Percentiles rank a stretch among this genome's conserved stretches.
Conservation (phyloP, 2,113 vertebrate species). For the Sinocyclocheilus anshuiensis region DNA sequence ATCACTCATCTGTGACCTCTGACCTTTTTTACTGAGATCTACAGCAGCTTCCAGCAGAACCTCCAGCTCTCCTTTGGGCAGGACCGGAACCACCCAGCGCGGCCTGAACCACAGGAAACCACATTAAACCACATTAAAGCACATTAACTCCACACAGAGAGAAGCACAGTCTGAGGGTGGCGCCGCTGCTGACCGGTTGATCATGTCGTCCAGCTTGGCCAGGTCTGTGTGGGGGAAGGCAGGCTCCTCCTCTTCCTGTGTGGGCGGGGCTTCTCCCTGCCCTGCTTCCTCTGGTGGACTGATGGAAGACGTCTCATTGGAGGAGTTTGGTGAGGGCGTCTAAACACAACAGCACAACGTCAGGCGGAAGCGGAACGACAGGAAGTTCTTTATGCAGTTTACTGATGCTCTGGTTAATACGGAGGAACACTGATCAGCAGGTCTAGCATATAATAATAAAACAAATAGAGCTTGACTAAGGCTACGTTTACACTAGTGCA, state of each 20-base stretch:
- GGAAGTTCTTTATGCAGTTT: too few relatives aligned
- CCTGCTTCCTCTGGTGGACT: constrained; percentile 91
- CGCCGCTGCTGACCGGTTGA: constrained; percentile 83
- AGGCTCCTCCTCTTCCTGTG: constrained; percentile 95
- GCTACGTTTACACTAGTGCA: too few relatives aligned
- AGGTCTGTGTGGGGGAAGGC: constrained; percentile 97
- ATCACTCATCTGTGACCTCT: neutral
- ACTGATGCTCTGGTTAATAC: too few relatives aligned
- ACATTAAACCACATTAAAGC: constrained; percentile 1
- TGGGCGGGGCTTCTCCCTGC: constrained; percentile 87
- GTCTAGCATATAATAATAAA: too few relatives aligned
- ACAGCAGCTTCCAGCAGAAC: constrained; percentile 99
- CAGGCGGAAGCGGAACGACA: too few relatives aligned
- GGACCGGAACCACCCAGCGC: constrained; percentile 99
- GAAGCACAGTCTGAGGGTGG: neutral
- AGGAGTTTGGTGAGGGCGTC: constrained; percentile 95
- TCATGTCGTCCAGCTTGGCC: constrained; percentile 99
- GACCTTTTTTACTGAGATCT: constrained; percentile 99
- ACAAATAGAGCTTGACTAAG: too few relatives aligned
- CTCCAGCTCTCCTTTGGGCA: constrained; percentile 99
- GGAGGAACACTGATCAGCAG: too few relatives aligned
- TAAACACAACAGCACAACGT: constrained; percentile 54
- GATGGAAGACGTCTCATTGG: constrained; percentile 96
- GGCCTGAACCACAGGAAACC: constrained; percentile 76
- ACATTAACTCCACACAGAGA: neutral